These are phyloP conservation scores for Equus przewalskii DNA, from an alignment of 2,113 vertebrate genomes.

Conservation along the genomic window DNA sequence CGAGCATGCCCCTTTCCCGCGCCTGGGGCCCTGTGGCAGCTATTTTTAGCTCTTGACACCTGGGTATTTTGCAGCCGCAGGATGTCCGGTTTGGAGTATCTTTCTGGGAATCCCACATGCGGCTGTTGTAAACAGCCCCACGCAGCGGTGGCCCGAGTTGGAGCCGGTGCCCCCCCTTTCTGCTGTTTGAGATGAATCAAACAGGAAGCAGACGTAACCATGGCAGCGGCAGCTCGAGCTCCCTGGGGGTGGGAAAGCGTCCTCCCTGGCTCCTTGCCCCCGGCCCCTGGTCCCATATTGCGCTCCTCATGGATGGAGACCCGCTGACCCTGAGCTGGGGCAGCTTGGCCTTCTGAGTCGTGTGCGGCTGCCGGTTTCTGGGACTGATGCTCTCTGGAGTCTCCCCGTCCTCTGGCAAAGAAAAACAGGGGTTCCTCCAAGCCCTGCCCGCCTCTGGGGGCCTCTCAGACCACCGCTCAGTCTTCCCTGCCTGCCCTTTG, in stretches of 20 bases:
- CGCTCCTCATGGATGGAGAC: not conserved
- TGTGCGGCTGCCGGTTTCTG: not conserved
- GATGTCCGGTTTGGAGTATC: conserved; percentile 89
- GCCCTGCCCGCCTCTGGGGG: not conserved
- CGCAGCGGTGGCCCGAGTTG: conserved; percentile 63
- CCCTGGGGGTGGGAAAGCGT: conserved; percentile 58
- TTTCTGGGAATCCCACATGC: conserved; percentile 91
- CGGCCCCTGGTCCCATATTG: not conserved
- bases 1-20: conserved; percentile 30
- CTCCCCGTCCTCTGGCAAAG: not conserved
- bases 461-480: not conserved
- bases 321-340: not conserved
- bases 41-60: conserved; percentile 90
- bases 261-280: conserved; percentile 20
- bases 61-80: conserved; percentile 89
- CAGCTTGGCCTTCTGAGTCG: not conserved
- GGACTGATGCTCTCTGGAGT: not conserved
- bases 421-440: not conserved
- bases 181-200: conserved; percentile 88
- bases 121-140: conserved; percentile 90
- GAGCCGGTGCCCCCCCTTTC: conserved; percentile 51
- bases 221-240: conserved; percentile 63
- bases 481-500: not conserved
- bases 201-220: conserved; percentile 87
- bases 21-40: conserved; percentile 56